These are phyloP conservation scores for Piprites chloris DNA, from an alignment of 2,113 vertebrate genomes.

Conservation along the genomic window DNA sequence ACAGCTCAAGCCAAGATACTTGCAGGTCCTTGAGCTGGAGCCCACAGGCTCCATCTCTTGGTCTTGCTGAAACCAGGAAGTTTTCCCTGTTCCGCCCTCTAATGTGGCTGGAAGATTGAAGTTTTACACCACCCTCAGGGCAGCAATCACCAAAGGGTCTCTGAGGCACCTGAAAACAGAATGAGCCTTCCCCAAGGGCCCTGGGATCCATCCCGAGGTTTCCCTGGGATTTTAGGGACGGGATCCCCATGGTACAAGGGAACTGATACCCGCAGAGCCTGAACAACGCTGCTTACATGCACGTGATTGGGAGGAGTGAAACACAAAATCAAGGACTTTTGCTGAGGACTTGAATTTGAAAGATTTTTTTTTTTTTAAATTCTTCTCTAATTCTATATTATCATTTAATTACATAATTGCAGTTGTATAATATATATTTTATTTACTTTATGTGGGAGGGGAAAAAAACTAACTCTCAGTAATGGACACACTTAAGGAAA, in stretches of 20 bases:
- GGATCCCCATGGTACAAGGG: rapidly evolving
- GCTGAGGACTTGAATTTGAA: neutral
- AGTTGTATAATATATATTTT: neutral
- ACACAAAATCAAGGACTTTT: neutral
- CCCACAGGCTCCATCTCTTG: rapidly evolving
- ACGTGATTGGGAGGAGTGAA: neutral
- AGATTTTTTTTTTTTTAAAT: neutral
- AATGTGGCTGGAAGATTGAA: neutral
- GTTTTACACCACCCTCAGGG: neutral
- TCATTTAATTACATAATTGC: neutral
- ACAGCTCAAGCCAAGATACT: neutral
- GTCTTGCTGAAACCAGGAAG: rapidly evolving
- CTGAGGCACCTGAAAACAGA: neutral
- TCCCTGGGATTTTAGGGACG: neutral
- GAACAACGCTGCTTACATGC: rapidly evolving
- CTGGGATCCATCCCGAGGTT: rapidly evolving
- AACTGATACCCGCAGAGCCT: neutral
- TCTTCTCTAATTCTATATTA: neutral
- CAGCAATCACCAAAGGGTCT: neutral
- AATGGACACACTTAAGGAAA: neutral
- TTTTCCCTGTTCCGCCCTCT: rapidly evolving
- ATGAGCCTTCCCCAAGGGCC: neutral
- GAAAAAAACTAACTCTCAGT: neutral
- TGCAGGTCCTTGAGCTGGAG: neutral
- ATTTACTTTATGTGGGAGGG: neutral